Evolutionary conservation across 2,888 invertebrate genomes (phyloP).

Genomic region (Thymelicus acteon): DNA sequence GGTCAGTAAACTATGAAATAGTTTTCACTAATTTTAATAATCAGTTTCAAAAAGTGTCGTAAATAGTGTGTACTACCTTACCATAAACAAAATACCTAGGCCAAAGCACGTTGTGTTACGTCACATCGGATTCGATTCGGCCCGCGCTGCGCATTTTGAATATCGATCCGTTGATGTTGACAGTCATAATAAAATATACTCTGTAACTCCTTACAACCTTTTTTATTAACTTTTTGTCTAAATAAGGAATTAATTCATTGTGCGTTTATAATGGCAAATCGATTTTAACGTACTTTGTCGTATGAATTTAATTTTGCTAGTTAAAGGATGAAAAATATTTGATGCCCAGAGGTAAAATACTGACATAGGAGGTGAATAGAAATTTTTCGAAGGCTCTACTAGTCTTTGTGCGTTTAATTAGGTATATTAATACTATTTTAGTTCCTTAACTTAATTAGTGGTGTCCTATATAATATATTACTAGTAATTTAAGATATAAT

Average conservation of each 20-base stretch:
- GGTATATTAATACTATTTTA: too few species aligned
- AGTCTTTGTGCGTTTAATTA: too few species aligned
- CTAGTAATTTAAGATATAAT: too few species aligned
- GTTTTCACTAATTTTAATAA: neutral
- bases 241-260: too few species aligned
- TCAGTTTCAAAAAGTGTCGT: neutral
- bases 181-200: constrained; percentile 43
- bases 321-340: neutral
- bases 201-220: neutral
- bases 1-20: neutral
- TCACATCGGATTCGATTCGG: constrained; percentile 52
- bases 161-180: constrained; percentile 48
- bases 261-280: too few species aligned
- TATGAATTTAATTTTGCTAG: neutral
- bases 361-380: too few species aligned
- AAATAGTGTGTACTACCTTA: neutral
- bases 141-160: constrained; percentile 54
- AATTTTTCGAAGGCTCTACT: too few species aligned
- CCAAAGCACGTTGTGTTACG: constrained; percentile 44
- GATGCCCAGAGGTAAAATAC: too few species aligned
- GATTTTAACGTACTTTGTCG: too few species aligned
- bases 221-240: neutral
- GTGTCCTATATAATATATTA: too few species aligned
- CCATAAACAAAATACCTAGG: constrained; percentile 13
- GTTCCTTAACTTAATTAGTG: too few species aligned